Evolutionary conservation across 2,888 invertebrate species (phyloP), one percentile per base, ranked within the genome.

Genomic region (Ctenicera cuprea): DNA sequence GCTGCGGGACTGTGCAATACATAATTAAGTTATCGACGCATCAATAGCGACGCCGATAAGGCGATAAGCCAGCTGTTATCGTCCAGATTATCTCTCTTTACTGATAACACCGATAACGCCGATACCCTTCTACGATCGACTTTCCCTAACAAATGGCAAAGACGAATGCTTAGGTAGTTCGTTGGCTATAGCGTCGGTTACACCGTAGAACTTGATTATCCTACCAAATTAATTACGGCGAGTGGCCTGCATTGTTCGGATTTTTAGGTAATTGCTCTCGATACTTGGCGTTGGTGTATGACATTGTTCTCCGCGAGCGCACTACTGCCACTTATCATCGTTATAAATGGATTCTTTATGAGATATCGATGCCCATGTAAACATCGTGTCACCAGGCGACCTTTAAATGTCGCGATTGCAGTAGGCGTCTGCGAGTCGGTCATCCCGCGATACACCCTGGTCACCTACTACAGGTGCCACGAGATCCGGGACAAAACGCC

Each of bases 401-500:
- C 82, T 85, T 85, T 85, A 85, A 85, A 85, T 84, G 84, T 83
- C 85, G 82, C 76, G 74, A 61, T 73, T 72, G 69, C 65, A 65
- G 69, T 30, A 70, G 71, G 70, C 68, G 69, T 61, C 65, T 61
- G n/a, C 22, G 48, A 71, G 71, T 68, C 74, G 66, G 66, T 68
- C 57, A 71, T 71, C 59, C 57, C 7, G 20, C 18, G 41, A 63
- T 57, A 48, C 50, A 66, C 37, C 70, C 48, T 65, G 62, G 64
- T 61, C 74, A 70, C 54, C 61, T 43, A 48, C 20, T 65, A 65
- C 65, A 65, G 37, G 59, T 59, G 59, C 38, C 14, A 54, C 30
- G 43, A n/a, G 26, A 37, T 18, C 59, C 59, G 16, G 57, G 22
- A 57, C 38, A 20, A 59, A 52, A 66, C 52, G 11, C 52, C 4